Evolutionary conservation across 2,888 invertebrate species (phyloP).

Genomic region (Thumatha senex): DNA sequence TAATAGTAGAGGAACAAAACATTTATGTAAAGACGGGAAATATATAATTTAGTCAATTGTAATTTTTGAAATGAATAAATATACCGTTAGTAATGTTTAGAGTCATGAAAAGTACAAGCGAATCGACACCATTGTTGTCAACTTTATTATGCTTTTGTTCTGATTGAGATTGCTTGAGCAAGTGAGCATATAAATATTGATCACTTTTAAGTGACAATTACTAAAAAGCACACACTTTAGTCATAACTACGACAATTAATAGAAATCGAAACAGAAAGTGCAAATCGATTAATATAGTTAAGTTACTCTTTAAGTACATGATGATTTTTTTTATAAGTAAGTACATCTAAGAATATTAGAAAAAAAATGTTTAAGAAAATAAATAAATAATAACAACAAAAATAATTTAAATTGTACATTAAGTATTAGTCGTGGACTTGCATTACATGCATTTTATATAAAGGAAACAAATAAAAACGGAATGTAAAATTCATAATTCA

Average conservation of each 20-base stretch:
- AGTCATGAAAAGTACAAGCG: neutral
- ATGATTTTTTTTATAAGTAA: slow-evolving; percentile 27
- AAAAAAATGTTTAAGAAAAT: slow-evolving; percentile 40
- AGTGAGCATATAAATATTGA: slow-evolving; percentile 33
- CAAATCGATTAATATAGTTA: slow-evolving; percentile 41
- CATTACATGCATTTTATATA: slow-evolving; percentile 74
- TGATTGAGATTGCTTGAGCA: slow-evolving; percentile 78
- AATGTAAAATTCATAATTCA: slow-evolving; percentile 82
- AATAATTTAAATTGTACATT: slow-evolving; percentile 64
- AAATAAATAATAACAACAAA: slow-evolving; percentile 57
- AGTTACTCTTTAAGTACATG: slow-evolving; percentile 64
- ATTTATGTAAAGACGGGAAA: no score
- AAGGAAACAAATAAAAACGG: slow-evolving; percentile 71
- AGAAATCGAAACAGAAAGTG: slow-evolving; percentile 50
- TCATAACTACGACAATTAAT: slow-evolving; percentile 18
- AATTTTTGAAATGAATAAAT: no score
- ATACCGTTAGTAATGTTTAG: no score
- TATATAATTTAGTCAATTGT: no score
- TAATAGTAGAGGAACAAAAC: no score
- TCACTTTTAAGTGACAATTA: slow-evolving; percentile 18
- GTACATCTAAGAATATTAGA: slow-evolving; percentile 40
- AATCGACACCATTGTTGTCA: neutral
- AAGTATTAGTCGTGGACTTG: slow-evolving; percentile 81
- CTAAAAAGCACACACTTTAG: slow-evolving; percentile 19
- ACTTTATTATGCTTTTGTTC: slow-evolving; percentile 69